Evolutionary conservation across 2,113 vertebrate species (phyloP).

Genomic region (Microcebus murinus): DNA sequence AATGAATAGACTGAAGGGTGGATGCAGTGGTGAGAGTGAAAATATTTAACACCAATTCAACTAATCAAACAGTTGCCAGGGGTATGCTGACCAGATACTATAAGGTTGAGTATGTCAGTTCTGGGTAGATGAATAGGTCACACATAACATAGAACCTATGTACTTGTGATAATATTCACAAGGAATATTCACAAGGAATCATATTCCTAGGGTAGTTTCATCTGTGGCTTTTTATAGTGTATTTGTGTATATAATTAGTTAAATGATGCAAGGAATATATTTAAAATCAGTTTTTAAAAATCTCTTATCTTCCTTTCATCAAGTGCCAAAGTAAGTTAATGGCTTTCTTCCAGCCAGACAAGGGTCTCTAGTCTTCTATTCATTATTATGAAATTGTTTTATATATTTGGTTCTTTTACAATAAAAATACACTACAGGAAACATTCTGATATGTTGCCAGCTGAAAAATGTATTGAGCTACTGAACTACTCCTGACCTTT

Average conservation of each 20-base stretch:
- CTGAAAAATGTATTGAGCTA: constrained; percentile 43
- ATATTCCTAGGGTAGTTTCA: no score
- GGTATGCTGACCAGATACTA: not conserved
- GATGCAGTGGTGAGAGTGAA: not conserved
- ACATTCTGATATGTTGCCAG: constrained; percentile 20
- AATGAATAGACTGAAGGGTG: not conserved
- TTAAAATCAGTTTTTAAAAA: not conserved
- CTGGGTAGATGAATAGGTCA: not conserved
- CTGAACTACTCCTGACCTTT: constrained; percentile 11
- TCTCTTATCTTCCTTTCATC: not conserved
- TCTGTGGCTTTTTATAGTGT: not conserved
- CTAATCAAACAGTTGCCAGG: not conserved
- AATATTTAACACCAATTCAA: not conserved
- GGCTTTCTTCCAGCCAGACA: constrained; percentile 16
- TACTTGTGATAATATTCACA: not conserved
- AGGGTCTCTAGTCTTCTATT: not conserved
- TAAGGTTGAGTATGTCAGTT: not conserved
- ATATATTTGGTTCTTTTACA: not conserved
- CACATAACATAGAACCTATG: not conserved
- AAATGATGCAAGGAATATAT: not conserved
- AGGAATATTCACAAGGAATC: no score
- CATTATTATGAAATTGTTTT: constrained; percentile 19
- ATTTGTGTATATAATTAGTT: not conserved
- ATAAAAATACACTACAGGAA: constrained; percentile 18
- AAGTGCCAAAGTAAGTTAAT: not conserved